phyloP scores from a whole-genome alignment of 2,888 invertebrate species.

The Melanostoma mellinum region DNA sequence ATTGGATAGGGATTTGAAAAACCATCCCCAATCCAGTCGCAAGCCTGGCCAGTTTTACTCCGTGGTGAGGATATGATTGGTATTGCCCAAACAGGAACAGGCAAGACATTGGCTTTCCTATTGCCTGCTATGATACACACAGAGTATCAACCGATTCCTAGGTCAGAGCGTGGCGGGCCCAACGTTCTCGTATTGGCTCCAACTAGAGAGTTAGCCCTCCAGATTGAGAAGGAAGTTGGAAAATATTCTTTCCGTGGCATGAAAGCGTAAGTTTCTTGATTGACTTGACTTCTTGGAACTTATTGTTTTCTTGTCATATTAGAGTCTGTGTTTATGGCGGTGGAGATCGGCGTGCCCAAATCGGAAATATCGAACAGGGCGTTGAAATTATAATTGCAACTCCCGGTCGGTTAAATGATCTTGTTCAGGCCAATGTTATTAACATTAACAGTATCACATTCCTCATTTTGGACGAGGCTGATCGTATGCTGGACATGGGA shows the following conservation, averaged over 20 bases:
- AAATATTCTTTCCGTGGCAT: slow-evolving; percentile 95
- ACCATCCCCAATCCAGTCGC: slow-evolving; percentile 96
- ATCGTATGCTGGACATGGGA: slow-evolving; percentile 93
- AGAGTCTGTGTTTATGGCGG: slow-evolving; percentile 96
- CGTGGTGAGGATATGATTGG: slow-evolving; percentile 97
- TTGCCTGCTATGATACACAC: slow-evolving; percentile 97
- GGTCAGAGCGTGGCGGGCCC: slow-evolving; percentile 89
- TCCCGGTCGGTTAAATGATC: slow-evolving; percentile 95
- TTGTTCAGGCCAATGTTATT: slow-evolving; percentile 88
- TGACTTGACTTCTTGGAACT: neutral
- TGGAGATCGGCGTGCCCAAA: slow-evolving; percentile 90
- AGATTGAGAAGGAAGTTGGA: slow-evolving; percentile 94
- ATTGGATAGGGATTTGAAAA: slow-evolving; percentile 85
- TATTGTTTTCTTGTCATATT: slow-evolving; percentile 53
- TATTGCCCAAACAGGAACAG: slow-evolving; percentile 97
- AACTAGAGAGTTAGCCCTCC: slow-evolving; percentile 95
- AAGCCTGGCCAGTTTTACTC: slow-evolving; percentile 96
- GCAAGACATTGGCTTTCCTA: slow-evolving; percentile 97
- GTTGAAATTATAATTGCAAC: slow-evolving; percentile 98
- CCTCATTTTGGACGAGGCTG: slow-evolving; percentile 95
- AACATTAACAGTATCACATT: slow-evolving; percentile 91
- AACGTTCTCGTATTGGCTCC: slow-evolving; percentile 95
- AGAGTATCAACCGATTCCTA: slow-evolving; percentile 90
- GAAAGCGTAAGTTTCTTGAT: slow-evolving; percentile 85
- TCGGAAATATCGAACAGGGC: slow-evolving; percentile 88